A percentile compares a stretch with the other conserved stretches of the same genome.
Evolutionary conservation across 2,113 vertebrate species (phyloP).

Genomic region (Synodontis membranacea): DNA sequence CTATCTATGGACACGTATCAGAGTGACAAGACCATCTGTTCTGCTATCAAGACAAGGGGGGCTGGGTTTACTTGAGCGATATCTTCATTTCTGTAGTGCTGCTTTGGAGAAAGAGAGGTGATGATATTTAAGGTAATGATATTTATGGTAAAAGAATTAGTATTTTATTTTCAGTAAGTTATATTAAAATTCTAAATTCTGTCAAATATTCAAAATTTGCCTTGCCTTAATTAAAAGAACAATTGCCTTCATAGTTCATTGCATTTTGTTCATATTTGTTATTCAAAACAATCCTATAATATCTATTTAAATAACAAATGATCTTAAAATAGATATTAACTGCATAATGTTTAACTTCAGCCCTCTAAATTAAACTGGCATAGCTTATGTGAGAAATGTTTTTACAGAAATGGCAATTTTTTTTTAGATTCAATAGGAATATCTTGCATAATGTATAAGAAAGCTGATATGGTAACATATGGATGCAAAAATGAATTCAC

Average conservation of each 20-base stretch:
- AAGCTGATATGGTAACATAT: too few relatives aligned
- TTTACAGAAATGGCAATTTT: too few relatives aligned
- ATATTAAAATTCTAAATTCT: background rate
- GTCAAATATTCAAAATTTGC: background rate
- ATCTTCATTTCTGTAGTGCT: background rate
- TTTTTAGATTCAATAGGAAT: too few relatives aligned
- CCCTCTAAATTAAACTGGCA: too few relatives aligned
- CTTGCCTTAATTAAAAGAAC: background rate
- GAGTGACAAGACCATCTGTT: conserved; percentile 49
- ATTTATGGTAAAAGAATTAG: too few relatives aligned
- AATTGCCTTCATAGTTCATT: background rate
- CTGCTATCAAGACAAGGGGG: background rate
- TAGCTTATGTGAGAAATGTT: too few relatives aligned
- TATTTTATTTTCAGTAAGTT: background rate
- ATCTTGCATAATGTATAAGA: too few relatives aligned
- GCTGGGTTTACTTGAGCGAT: background rate
- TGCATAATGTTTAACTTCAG: background rate
- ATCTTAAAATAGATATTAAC: background rate
- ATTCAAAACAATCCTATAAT: background rate
- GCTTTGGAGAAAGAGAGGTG: background rate
- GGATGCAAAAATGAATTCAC: too few relatives aligned
- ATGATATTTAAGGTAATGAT: too few relatives aligned
- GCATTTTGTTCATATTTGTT: background rate
- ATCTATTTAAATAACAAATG: background rate
- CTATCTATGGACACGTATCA: conserved; percentile 36